Conservation (phyloP, 2,888 invertebrate species). For the Zelleria hepariella region DNA sequence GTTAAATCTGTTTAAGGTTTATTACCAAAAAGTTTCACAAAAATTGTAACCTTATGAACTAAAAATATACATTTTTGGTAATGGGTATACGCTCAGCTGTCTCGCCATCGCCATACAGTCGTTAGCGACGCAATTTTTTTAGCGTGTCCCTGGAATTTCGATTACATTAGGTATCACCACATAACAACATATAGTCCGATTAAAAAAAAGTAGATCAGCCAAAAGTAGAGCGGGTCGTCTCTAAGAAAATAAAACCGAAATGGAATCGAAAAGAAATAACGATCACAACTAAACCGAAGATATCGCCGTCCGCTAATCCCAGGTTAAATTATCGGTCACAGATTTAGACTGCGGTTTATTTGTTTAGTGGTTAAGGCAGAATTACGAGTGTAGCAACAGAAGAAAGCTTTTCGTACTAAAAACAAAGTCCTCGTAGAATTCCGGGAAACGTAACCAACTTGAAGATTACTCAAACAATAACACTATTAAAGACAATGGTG, state of each 20-base stretch:
- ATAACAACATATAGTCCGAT: not conserved
- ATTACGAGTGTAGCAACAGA: slow-evolving; percentile 6
- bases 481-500: not conserved
- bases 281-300: not conserved
- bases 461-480: not conserved
- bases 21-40: no score
- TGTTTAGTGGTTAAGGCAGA: slow-evolving; percentile 3
- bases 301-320: not conserved
- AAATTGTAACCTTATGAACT: no score
- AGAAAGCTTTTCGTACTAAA: not conserved
- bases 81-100: no score
- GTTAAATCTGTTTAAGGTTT: no score
- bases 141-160: no score
- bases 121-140: no score
- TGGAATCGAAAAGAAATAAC: not conserved
- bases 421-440: slow-evolving; percentile 2
- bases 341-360: slow-evolving; percentile 7
- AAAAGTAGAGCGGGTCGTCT: not conserved
- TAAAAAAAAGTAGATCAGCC: not conserved
- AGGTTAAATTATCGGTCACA: not conserved
- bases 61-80: no score
- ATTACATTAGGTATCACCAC: not conserved
- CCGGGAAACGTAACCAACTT: not conserved
- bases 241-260: not conserved
- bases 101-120: no score